Evolutionary conservation across 2,888 invertebrate species (phyloP).

Genomic region (Erynnis tages): DNA sequence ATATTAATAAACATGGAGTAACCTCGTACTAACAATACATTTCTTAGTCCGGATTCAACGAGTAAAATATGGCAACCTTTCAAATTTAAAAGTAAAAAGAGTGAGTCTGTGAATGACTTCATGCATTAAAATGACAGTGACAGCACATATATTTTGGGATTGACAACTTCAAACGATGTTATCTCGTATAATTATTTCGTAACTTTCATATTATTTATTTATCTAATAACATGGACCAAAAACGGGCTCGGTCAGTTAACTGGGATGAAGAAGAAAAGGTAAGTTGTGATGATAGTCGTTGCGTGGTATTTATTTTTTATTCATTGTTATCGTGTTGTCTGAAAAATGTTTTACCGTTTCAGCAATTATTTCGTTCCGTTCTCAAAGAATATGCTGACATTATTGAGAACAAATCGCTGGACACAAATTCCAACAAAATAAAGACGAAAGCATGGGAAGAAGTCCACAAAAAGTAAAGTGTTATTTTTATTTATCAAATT

Average conservation of each 20-base stretch:
- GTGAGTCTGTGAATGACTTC: too few relatives aligned
- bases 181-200: too few relatives aligned
- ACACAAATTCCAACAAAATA: conserved; percentile 16
- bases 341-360: conserved; percentile 1
- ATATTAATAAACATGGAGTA: too few relatives aligned
- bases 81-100: too few relatives aligned
- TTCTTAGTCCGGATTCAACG: too few relatives aligned
- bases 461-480: conserved; percentile 9
- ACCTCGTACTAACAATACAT: too few relatives aligned
- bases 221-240: not conserved
- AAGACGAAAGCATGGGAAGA: conserved; percentile 24
- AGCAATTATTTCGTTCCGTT: conserved; percentile 15
- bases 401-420: conserved; percentile 9
- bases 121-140: too few relatives aligned
- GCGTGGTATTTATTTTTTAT: conserved; percentile 10
- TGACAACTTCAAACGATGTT: too few relatives aligned
- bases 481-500: too few relatives aligned
- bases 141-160: too few relatives aligned
- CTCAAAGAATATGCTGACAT: conserved; percentile 8
- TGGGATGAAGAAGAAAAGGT: conserved; percentile 30
- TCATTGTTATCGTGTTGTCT: not conserved
- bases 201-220: too few relatives aligned
- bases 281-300: not conserved
- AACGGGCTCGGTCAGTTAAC: not conserved
- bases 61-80: too few relatives aligned